Conservation (phyloP, 2,797 vertebrate species). For the Spinus pinus region DNA sequence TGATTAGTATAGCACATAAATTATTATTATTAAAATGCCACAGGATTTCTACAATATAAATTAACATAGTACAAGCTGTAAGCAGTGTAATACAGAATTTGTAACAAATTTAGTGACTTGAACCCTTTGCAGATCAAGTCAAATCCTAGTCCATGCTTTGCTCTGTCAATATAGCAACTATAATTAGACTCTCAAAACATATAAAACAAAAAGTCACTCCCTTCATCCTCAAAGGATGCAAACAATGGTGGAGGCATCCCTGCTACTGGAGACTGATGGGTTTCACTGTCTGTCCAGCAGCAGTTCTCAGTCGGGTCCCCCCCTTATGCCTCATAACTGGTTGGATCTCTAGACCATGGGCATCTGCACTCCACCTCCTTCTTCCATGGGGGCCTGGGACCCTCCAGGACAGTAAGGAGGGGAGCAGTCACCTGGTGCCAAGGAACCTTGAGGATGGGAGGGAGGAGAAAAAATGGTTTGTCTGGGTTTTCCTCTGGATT, state of each 20-base stretch:
- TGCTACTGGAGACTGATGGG: neutral
- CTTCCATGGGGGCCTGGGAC: neutral
- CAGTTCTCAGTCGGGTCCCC: neutral
- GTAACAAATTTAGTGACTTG: neutral
- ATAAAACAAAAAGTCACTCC: neutral
- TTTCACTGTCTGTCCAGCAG: neutral
- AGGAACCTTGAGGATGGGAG: neutral
- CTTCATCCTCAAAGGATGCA: neutral
- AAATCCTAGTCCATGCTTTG: neutral
- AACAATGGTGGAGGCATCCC: neutral
- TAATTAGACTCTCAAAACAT: neutral
- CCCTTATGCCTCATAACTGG: neutral
- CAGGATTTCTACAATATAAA: neutral
- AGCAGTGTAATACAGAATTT: neutral
- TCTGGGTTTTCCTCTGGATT: neutral
- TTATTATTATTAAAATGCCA: neutral
- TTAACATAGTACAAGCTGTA: neutral
- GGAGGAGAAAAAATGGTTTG: neutral
- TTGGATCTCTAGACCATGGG: neutral
- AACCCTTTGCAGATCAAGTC: neutral
- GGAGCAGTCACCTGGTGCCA: neutral
- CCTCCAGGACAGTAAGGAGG: neutral
- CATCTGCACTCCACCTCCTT: neutral
- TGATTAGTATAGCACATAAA: neutral
- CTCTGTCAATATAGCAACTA: neutral